These are phyloP conservation scores for Euproctis similis DNA, from an alignment of 2,888 invertebrate genomes.

Conservation along the genomic window DNA sequence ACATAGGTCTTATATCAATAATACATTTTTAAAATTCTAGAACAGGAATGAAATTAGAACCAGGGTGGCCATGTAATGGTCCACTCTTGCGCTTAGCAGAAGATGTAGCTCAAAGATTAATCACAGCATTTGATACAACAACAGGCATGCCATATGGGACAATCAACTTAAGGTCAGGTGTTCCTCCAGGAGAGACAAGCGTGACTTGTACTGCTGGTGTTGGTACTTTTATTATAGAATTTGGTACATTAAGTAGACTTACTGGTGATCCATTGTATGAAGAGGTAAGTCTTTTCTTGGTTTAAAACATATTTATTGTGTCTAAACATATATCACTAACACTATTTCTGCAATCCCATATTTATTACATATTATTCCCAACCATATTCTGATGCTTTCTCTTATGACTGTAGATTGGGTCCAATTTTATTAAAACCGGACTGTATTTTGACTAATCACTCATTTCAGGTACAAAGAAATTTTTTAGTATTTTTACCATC, in stretches of 20 bases:
- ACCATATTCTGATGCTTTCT: too few relatives aligned
- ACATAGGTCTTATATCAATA: too few relatives aligned
- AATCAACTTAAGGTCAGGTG: slow-evolving; percentile 92
- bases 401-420: too few relatives aligned
- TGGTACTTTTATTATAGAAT: slow-evolving; percentile 97
- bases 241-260: slow-evolving; percentile 93
- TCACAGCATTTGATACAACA: slow-evolving; percentile 92
- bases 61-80: slow-evolving; percentile 98
- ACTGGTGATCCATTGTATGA: slow-evolving; percentile 97
- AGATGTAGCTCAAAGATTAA: slow-evolving; percentile 92
- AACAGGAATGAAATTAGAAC: slow-evolving; percentile 86
- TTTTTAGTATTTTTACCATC: too few relatives aligned
- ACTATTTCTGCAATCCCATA: too few relatives aligned
- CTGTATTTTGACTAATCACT: too few relatives aligned
- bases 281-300: slow-evolving; percentile 82
- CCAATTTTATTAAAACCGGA: too few relatives aligned
- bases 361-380: too few relatives aligned
- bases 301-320: too few relatives aligned
- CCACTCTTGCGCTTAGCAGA: slow-evolving; percentile 94
- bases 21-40: slow-evolving; percentile 43
- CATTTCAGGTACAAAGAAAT: too few relatives aligned
- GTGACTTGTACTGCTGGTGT: slow-evolving; percentile 99
- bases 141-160: slow-evolving; percentile 99
- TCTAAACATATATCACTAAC: too few relatives aligned
- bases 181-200: slow-evolving; percentile 95